A percentile compares a stretch with the other conserved stretches of the same genome.
These are phyloP conservation scores for Calyptomena viridis DNA, from an alignment of 2,113 vertebrate species.

Conservation along the genomic window DNA sequence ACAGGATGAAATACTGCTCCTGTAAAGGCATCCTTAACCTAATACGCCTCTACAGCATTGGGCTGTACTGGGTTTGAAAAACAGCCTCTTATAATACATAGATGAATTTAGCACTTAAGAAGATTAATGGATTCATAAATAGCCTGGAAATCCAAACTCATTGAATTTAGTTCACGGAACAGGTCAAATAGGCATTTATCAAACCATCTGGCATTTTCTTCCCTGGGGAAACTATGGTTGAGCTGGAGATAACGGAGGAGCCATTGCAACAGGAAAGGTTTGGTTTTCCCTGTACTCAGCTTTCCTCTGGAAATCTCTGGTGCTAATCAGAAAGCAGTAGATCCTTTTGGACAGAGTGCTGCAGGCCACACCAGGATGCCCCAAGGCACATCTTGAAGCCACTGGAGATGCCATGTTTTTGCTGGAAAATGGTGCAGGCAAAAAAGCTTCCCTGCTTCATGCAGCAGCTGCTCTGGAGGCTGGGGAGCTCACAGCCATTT, in stretches of 20 bases:
- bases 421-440: neutral
- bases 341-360: neutral
- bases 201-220: conserved; percentile 49
- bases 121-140: conserved; percentile 80
- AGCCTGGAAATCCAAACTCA: conserved; percentile 74
- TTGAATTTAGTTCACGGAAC: conserved; percentile 60
- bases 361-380: neutral
- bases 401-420: neutral
- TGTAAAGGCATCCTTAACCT: conserved; percentile 44
- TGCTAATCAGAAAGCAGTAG: neutral
- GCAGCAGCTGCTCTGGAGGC: neutral
- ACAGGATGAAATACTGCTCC: conserved; percentile 22
- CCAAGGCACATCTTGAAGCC: neutral
- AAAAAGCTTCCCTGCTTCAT: neutral
- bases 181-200: conserved; percentile 60
- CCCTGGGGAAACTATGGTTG: neutral
- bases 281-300: neutral
- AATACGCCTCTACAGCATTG: conserved; percentile 24
- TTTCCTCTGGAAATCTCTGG: neutral
- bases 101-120: conserved; percentile 73
- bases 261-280: neutral
- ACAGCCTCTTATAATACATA: conserved; percentile 54
- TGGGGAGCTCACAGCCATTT: neutral
- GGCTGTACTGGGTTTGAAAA: conserved; percentile 60
- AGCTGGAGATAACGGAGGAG: neutral